Evolutionary conservation across 2,113 vertebrate species (phyloP).

Genomic region (Corythoichthys intestinalis): DNA sequence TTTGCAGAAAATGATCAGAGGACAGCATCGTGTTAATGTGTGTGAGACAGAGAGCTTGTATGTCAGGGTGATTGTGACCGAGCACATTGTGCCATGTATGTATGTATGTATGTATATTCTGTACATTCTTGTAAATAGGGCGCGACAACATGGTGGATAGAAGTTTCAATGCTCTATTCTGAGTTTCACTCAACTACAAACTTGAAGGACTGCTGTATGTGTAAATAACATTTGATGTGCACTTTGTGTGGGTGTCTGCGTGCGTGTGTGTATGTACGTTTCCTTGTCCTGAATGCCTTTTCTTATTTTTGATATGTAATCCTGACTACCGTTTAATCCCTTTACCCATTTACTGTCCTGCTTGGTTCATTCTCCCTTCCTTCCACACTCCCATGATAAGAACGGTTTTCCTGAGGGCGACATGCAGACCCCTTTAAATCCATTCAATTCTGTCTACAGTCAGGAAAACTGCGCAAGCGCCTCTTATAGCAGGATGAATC

Average conservation of each 20-base stretch:
- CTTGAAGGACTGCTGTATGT: constrained; percentile 99
- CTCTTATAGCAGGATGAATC: constrained; percentile 26
- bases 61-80: constrained; percentile 15
- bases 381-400: constrained; percentile 55
- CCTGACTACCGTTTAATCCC: constrained; percentile 56
- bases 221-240: constrained; percentile 92
- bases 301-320: constrained; percentile 57
- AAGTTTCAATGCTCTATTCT: constrained; percentile 63
- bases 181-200: constrained; percentile 81
- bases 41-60: not conserved
- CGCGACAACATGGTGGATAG: constrained; percentile 62
- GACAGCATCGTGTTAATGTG: constrained; percentile 20
- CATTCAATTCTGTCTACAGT: constrained; percentile 25
- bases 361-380: constrained; percentile 54
- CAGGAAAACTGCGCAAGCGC: constrained; percentile 20
- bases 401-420: constrained; percentile 71
- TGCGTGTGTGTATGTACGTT: constrained; percentile 84
- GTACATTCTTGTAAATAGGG: constrained; percentile 62
- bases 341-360: constrained; percentile 60
- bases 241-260: constrained; percentile 88
- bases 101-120: constrained; percentile 19
- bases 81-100: constrained; percentile 56
- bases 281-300: constrained; percentile 79
- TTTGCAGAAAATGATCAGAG: constrained; percentile 35
- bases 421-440: constrained; percentile 58